Conservation (phyloP, 2,888 invertebrate species). For the Harpagoxenus sublaevis region DNA sequence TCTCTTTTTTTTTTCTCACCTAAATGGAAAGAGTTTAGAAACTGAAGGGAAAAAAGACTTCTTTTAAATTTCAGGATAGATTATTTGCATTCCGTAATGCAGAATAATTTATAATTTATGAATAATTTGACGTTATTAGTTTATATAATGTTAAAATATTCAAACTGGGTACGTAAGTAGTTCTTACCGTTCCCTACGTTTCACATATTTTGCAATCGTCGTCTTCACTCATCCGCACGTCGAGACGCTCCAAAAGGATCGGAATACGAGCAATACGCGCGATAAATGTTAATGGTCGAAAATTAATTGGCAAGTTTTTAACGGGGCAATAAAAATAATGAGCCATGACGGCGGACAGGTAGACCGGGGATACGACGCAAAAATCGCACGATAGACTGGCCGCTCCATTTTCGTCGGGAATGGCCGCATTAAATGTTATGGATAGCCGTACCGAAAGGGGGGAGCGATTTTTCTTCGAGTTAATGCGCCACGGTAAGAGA, state of each 20-base stretch:
- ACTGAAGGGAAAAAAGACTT: not conserved
- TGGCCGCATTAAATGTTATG: slow-evolving; percentile 51
- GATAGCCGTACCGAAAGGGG: slow-evolving; percentile 52
- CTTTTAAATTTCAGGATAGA: not conserved
- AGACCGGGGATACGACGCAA: slow-evolving; percentile 22
- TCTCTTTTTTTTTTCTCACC: not conserved
- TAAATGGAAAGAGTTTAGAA: not conserved
- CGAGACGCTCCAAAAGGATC: slow-evolving; percentile 10
- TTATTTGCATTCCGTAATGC: not conserved
- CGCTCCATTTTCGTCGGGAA: slow-evolving; percentile 51
- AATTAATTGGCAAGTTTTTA: slow-evolving; percentile 55
- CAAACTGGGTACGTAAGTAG: not conserved
- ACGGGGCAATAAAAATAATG: slow-evolving; percentile 53
- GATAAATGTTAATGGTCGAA: slow-evolving; percentile 43
- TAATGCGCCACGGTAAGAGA: slow-evolving; percentile 38
- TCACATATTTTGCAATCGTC: slow-evolving; percentile 5
- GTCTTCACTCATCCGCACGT: not conserved
- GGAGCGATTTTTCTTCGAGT: slow-evolving; percentile 54
- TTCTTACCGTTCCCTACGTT: not conserved
- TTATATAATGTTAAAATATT: not conserved
- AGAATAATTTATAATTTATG: not conserved
- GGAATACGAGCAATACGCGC: not conserved
- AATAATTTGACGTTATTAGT: not conserved
- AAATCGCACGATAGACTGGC: slow-evolving; percentile 43
- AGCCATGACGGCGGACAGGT: slow-evolving; percentile 27